These are phyloP conservation scores for Drosophila equinoxialis DNA, from an alignment of 1,140 invertebrate genomes.

Conservation along the genomic window DNA sequence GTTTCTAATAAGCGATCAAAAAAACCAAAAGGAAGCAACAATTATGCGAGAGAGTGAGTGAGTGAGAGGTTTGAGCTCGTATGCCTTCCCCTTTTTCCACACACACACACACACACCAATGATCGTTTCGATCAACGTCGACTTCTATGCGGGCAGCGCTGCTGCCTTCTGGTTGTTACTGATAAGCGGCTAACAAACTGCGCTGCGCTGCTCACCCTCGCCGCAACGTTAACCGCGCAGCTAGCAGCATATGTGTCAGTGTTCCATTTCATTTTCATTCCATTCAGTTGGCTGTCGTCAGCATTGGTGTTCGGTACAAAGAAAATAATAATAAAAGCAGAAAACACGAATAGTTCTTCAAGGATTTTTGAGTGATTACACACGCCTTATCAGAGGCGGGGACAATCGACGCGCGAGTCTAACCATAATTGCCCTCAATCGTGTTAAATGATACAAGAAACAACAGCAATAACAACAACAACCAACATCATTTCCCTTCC, in stretches of 20 bases:
- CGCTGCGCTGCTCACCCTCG: slow-evolving; percentile 27
- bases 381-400: slow-evolving; percentile 52
- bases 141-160: slow-evolving; percentile 14
- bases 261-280: slow-evolving; percentile 35
- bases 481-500: background rate
- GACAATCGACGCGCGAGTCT: background rate
- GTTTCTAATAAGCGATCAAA: slow-evolving; percentile 62
- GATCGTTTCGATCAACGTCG: slow-evolving; percentile 36
- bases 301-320: slow-evolving; percentile 52
- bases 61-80: background rate
- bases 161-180: slow-evolving; percentile 20
- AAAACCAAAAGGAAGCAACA: slow-evolving; percentile 8
- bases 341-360: background rate
- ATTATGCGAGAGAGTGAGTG: slow-evolving; percentile 25
- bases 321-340: no score
- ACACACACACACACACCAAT: slow-evolving; percentile 36
- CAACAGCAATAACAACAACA: slow-evolving; percentile 16
- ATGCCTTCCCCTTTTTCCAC: slow-evolving; percentile 33
- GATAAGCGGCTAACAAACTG: slow-evolving; percentile 44
- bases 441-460: slow-evolving; percentile 57
- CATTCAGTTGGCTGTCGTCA: slow-evolving; percentile 55
- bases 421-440: slow-evolving; percentile 70
- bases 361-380: slow-evolving; percentile 19
- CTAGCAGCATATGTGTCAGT: background rate
- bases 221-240: background rate